These are phyloP conservation scores for Hydroisotoma schaefferi DNA, from an alignment of 2,888 invertebrate species.

Conservation along the genomic window DNA sequence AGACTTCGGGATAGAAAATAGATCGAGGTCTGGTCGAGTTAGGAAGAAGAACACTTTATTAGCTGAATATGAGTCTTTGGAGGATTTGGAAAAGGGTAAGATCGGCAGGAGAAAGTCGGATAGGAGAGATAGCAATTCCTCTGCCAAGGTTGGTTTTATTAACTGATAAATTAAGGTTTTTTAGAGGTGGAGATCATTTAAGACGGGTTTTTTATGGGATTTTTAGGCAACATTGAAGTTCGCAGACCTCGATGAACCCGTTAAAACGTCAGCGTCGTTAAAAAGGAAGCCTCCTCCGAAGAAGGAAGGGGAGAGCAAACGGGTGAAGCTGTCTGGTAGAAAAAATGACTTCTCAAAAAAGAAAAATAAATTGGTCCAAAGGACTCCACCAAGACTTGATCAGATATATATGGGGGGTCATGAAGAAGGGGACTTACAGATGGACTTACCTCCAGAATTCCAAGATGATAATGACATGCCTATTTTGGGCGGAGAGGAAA, in stretches of 20 bases:
- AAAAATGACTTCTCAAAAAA: no score
- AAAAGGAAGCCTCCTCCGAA: neutral
- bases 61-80: slow-evolving; percentile 87
- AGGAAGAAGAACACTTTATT: slow-evolving; percentile 92
- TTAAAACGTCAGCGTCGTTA: no score
- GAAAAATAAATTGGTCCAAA: no score
- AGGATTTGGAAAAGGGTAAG: slow-evolving; percentile 66
- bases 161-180: neutral
- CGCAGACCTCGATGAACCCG: neutral
- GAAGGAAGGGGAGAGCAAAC: neutral
- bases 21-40: slow-evolving; percentile 80
- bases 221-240: neutral
- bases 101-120: slow-evolving; percentile 50
- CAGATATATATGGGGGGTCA: no score
- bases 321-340: neutral
- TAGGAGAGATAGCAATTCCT: slow-evolving; percentile 14
- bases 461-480: slow-evolving; percentile 42
- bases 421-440: slow-evolving; percentile 54
- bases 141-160: slow-evolving; percentile 14
- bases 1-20: slow-evolving; percentile 7
- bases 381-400: no score
- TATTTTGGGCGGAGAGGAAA: slow-evolving; percentile 42
- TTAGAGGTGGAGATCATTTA: neutral
- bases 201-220: no score
- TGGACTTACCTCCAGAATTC: slow-evolving; percentile 50